Evolutionary conservation across 2,113 vertebrate species (phyloP).

Genomic region (Nerophis ophidion): DNA sequence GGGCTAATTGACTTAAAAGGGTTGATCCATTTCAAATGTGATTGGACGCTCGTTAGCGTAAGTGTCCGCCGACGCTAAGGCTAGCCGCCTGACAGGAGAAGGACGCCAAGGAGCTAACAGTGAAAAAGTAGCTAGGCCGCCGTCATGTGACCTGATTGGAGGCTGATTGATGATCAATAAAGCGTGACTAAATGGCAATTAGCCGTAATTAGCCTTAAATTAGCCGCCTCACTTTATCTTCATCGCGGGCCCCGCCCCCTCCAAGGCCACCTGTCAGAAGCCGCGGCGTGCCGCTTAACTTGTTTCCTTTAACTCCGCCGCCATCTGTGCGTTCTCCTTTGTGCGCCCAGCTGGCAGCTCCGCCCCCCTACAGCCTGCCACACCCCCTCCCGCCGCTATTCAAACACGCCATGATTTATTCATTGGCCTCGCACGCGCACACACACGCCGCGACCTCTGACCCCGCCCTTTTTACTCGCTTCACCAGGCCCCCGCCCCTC

Average conservation of each 20-base stretch:
- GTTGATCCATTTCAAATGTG: background rate
- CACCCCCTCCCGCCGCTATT: background rate
- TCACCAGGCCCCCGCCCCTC: background rate
- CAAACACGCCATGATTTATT: slow-evolving; percentile 8
- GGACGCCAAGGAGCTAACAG: background rate
- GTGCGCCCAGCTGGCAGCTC: background rate
- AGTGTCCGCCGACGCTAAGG: background rate
- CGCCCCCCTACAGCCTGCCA: background rate
- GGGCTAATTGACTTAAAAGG: slow-evolving; percentile 5
- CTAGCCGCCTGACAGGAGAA: background rate
- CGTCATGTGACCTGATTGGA: background rate
- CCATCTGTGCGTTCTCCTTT: slow-evolving; percentile 5
- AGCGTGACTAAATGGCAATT: background rate
- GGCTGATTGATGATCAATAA: too few relatives aligned
- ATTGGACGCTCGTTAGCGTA: too few relatives aligned
- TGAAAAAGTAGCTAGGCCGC: background rate
- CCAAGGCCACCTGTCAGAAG: background rate
- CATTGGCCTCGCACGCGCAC: slow-evolving; percentile 2
- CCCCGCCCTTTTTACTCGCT: slow-evolving; percentile 4
- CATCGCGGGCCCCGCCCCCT: background rate
- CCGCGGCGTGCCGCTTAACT: background rate
- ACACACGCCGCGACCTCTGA: slow-evolving; percentile 1
- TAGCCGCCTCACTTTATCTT: background rate
- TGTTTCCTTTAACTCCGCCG: slow-evolving; percentile 1
- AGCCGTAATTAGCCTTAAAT: slow-evolving; percentile 1